Base-by-base conservation (phyloP, 2,888 invertebrate species). In the Camptogramma bilineatum region DNA sequence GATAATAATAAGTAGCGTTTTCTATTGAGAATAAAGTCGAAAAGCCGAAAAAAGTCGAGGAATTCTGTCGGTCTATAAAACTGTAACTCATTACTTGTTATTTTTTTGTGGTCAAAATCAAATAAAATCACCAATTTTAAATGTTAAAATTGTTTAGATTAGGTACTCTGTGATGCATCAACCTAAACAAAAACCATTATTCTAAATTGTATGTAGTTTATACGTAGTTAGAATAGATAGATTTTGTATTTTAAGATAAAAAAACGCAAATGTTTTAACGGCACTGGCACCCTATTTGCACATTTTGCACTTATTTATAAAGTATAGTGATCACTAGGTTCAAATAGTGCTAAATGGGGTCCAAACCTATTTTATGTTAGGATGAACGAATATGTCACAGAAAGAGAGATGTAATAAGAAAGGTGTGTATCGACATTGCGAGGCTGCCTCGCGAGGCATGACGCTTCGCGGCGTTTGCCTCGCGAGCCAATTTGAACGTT, bases 271-370 rank as follows among this genome's bases (percentile, higher is more conserved):
- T 50, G 34, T 62, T 51, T 54, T 50, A 5, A 18, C 8, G 50
- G 50, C 51, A 42, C 53, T n/a, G 52, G 53, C 58, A 58, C 63
- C 64, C 64, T 48, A 51, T 64, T 59, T 55, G 47, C 54, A 59
- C 52, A 13, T 10, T 39, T 39, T 39, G 10, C 13, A 39, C 34
- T 10, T 19, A 44, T 44, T 63, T 52, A 28, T 51, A 13, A 13
- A 48, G 54, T 47, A 28, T 31, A 28, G 28, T 18, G 18, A 63
- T 52, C 47, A 28, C 52, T 44, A n/a, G 21, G 44, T 47, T 34
- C 34, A 17, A 52, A 50, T 8, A 39, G 65, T 69, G 67, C 68
- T 72, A 71, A 70, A 71, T 68, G 58, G 34, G 66, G 64, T 71
- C 68, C 57, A 61, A 73, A 52, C 47, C 52, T 53, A 19, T 52